These are phyloP conservation scores for Spatulosminthurus flaviceps DNA, from an alignment of 2,888 invertebrate genomes.

Conservation along the genomic window DNA sequence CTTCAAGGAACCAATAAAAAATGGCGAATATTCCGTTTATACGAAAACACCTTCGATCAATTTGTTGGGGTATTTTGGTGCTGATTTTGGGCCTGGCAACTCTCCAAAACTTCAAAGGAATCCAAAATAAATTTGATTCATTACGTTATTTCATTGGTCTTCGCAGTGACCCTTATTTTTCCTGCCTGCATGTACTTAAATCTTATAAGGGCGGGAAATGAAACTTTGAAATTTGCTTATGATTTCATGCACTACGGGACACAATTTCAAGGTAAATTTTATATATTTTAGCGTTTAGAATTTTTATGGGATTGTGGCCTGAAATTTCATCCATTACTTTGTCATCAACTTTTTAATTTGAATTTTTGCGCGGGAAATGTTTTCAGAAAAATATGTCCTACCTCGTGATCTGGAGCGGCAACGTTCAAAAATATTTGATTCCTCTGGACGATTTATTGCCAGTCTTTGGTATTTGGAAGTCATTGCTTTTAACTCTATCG, in stretches of 20 bases:
- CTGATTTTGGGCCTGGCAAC: background rate
- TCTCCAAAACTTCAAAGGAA: background rate
- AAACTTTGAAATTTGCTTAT: background rate
- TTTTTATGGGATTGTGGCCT: background rate
- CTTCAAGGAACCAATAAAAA: background rate
- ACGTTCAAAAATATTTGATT: background rate
- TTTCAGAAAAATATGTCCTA: background rate
- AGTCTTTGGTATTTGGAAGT: background rate
- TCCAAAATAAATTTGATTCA: background rate
- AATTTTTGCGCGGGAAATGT: too few species aligned
- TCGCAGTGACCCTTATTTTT: background rate
- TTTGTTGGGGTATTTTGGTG: background rate
- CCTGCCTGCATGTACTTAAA: background rate
- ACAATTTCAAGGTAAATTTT: background rate
- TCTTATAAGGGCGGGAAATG: background rate
- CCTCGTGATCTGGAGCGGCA: background rate
- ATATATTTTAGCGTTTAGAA: background rate
- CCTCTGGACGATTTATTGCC: background rate
- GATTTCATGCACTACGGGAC: background rate
- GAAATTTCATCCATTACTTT: too few species aligned
- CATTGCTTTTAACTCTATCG: background rate
- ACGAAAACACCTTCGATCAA: background rate
- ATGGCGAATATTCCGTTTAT: background rate
- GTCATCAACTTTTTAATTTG: too few species aligned
- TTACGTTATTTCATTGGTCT: background rate